phyloP scores from a whole-genome alignment of 2,797 vertebrate genomes.

The Notolepis coatsorum region DNA sequence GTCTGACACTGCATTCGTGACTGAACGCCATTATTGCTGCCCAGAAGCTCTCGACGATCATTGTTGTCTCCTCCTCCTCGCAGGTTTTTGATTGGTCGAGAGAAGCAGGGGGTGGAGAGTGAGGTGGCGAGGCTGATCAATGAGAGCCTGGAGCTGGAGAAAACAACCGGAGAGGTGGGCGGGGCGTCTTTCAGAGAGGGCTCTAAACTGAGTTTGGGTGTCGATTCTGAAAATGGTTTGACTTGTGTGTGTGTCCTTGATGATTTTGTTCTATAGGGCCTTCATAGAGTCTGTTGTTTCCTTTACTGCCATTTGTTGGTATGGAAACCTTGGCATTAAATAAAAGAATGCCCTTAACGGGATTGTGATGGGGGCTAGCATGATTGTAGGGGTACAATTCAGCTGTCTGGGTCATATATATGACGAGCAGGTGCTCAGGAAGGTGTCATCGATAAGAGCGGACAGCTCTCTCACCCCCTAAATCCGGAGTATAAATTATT shows the following conservation, averaged over 20 bases:
- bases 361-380: no score
- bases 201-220: background rate
- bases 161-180: conserved; percentile 58
- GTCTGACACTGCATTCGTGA: background rate
- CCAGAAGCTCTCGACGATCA: background rate
- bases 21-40: background rate
- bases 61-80: conserved; percentile 13
- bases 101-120: conserved; percentile 90
- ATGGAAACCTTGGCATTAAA: no score
- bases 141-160: conserved; percentile 91
- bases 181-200: conserved; percentile 52
- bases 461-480: no score
- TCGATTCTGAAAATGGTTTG: background rate
- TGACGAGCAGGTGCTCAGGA: no score
- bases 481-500: no score
- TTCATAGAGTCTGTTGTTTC: no score
- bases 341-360: no score
- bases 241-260: background rate
- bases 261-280: no score
- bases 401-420: no score
- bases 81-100: conserved; percentile 93
- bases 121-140: conserved; percentile 93
- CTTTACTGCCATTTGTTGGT: no score
- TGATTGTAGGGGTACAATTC: no score
- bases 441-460: no score